Evolutionary conservation across 2,888 invertebrate species (phyloP).

Genomic region (Rosalia funebris): DNA sequence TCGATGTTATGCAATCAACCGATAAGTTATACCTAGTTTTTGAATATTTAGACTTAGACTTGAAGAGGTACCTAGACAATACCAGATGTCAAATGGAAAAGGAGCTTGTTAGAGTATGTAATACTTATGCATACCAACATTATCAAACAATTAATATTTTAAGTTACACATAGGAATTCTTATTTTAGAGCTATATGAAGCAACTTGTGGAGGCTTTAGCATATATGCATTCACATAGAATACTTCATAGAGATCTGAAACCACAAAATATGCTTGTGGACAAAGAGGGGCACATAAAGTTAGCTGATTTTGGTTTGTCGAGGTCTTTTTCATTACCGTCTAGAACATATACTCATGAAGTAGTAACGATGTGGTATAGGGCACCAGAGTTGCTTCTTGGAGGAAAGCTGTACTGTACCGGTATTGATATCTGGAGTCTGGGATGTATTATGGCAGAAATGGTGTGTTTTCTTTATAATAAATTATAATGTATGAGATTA

Average conservation of each 20-base stretch:
- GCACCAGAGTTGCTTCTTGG: conserved; percentile 96
- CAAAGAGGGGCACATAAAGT: conserved; percentile 85
- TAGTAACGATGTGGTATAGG: conserved; percentile 97
- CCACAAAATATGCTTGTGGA: conserved; percentile 96
- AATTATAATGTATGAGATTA: background rate
- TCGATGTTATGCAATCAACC: conserved; percentile 89
- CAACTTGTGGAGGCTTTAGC: conserved; percentile 89
- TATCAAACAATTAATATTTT: no score
- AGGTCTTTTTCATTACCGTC: conserved; percentile 92
- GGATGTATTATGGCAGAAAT: conserved; percentile 98
- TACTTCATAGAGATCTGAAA: conserved; percentile 93
- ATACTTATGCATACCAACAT: no score
- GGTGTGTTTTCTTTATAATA: conserved; percentile 65
- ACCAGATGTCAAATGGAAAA: conserved; percentile 71
- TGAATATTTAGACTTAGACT: conserved; percentile 92
- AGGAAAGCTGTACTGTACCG: conserved; percentile 87
- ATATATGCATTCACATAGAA: conserved; percentile 89
- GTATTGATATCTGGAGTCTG: conserved; percentile 96
- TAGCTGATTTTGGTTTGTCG: conserved; percentile 97
- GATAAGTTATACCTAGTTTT: conserved; percentile 92
- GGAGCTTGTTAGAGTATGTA: conserved; percentile 74
- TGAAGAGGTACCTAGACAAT: conserved; percentile 88
- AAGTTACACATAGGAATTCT: no score
- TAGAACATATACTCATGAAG: conserved; percentile 93
- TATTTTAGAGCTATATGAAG: conserved; percentile 78